phyloP scores from a whole-genome alignment of 2,113 vertebrate genomes.

The Columba livia region DNA sequence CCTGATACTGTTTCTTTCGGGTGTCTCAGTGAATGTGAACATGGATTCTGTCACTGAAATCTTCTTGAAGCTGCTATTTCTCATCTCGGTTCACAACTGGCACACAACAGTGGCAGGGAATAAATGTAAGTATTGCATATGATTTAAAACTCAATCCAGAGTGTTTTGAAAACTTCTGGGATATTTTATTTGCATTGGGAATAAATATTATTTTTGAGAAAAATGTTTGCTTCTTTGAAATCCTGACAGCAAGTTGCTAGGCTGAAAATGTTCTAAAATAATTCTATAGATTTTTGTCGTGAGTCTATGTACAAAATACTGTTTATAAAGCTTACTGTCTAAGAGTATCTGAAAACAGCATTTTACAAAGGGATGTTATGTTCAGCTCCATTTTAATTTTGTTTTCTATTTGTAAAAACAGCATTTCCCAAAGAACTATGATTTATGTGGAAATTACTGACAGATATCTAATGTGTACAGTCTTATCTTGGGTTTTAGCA shows the following conservation, averaged over 20 bases:
- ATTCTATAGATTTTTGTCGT: neutral
- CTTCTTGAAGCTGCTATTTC: slow-evolving; percentile 67
- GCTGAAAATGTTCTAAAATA: neutral
- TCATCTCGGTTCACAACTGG: slow-evolving; percentile 56
- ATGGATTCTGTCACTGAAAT: slow-evolving; percentile 76
- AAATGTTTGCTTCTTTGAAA: neutral
- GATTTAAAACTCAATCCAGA: slow-evolving; percentile 64
- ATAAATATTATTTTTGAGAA: neutral
- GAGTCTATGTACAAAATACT: neutral
- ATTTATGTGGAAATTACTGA: neutral
- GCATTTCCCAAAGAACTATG: slow-evolving; percentile 48
- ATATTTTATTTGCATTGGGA: slow-evolving; percentile 36
- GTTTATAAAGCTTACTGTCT: slow-evolving; percentile 14
- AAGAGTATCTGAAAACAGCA: slow-evolving; percentile 34
- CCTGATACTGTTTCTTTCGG: slow-evolving; percentile 35
- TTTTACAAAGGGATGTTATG: slow-evolving; percentile 15
- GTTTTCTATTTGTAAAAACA: neutral
- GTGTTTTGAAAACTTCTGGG: slow-evolving; percentile 62
- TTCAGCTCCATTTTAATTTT: slow-evolving; percentile 4
- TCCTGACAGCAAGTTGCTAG: neutral
- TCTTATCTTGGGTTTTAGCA: slow-evolving; percentile 55
- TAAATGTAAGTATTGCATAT: slow-evolving; percentile 75
- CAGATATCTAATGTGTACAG: slow-evolving; percentile 21
- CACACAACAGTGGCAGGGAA: slow-evolving; percentile 48
- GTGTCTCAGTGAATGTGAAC: slow-evolving; percentile 51